Percentiles rank a stretch among this genome's conserved stretches.
phyloP scores from a whole-genome alignment of 2,888 invertebrate genomes.

The Cosmia trapezina region DNA sequence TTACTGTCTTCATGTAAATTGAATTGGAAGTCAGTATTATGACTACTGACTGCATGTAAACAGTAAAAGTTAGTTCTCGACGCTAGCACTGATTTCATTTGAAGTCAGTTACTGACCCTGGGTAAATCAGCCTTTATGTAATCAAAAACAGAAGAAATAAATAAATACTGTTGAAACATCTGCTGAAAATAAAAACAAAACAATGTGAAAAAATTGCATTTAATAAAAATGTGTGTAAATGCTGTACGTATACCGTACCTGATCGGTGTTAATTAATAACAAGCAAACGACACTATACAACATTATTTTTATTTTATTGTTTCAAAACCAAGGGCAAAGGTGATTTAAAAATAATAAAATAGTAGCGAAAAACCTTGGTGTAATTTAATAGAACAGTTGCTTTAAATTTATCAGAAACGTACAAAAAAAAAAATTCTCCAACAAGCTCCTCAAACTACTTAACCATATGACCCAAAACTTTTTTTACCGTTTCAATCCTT shows the following conservation, averaged over 20 bases:
- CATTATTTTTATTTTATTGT: neutral
- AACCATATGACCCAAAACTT: slow-evolving; percentile 66
- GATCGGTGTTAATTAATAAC: slow-evolving; percentile 8
- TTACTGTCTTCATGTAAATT: too few species aligned
- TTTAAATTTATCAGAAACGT: neutral
- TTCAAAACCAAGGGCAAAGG: neutral
- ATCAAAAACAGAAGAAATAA: too few species aligned
- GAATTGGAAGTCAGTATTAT: too few species aligned
- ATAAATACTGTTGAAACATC: too few species aligned
- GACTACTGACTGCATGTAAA: too few species aligned
- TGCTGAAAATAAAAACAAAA: neutral
- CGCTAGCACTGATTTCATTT: too few species aligned
- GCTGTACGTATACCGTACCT: neutral
- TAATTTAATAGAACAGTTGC: neutral
- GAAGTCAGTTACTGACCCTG: too few species aligned
- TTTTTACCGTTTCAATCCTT: slow-evolving; percentile 81
- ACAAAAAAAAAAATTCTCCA: neutral
- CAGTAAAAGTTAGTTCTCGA: too few species aligned
- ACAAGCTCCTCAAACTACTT: slow-evolving; percentile 55
- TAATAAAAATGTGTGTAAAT: too few species aligned
- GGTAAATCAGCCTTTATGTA: neutral
- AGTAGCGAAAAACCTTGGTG: neutral
- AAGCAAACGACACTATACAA: neutral
- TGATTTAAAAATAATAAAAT: slow-evolving; percentile 19
- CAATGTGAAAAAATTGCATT: too few species aligned